Percentiles rank a stretch among this genome's conserved stretches.
These are phyloP conservation scores for Acleris cristana DNA, from an alignment of 2,888 invertebrate species.

Conservation along the genomic window DNA sequence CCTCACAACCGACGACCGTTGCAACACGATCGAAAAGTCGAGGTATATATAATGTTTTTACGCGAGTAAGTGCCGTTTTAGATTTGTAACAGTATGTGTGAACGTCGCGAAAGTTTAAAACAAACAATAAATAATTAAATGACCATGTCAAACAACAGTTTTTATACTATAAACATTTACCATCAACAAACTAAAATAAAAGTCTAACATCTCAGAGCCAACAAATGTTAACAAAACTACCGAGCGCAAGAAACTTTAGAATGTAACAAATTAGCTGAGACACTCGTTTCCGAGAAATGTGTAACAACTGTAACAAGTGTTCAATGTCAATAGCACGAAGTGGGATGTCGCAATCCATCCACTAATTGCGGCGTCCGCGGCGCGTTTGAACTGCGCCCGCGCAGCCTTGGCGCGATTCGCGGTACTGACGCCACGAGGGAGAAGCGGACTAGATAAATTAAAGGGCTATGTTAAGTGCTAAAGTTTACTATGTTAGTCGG, in stretches of 20 bases:
- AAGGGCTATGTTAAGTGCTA: not conserved
- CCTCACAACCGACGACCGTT: too few species aligned
- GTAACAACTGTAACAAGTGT: slow-evolving; percentile 74
- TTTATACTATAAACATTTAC: too few species aligned
- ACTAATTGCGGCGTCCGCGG: slow-evolving; percentile 76
- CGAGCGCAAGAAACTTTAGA: slow-evolving; percentile 20
- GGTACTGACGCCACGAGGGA: slow-evolving; percentile 47
- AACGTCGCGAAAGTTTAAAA: too few species aligned
- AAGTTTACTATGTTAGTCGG: too few species aligned
- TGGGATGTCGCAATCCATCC: slow-evolving; percentile 64
- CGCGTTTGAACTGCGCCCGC: slow-evolving; percentile 72
- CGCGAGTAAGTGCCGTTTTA: too few species aligned
- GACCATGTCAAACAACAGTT: too few species aligned
- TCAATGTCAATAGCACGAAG: slow-evolving; percentile 77
- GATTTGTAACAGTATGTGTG: too few species aligned
- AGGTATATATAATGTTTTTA: too few species aligned
- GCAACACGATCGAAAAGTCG: too few species aligned
- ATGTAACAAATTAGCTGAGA: slow-evolving; percentile 40
- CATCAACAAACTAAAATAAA: not conserved
- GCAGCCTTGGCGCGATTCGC: slow-evolving; percentile 75
- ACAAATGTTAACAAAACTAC: slow-evolving; percentile 14
- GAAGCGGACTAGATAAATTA: slow-evolving; percentile 1
- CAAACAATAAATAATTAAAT: too few species aligned
- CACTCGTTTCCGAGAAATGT: slow-evolving; percentile 73
- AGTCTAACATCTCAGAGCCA: slow-evolving; percentile 2